These are phyloP conservation scores for Pseudocheirus occidentalis DNA, from an alignment of 2,797 vertebrate species.

Conservation along the genomic window DNA sequence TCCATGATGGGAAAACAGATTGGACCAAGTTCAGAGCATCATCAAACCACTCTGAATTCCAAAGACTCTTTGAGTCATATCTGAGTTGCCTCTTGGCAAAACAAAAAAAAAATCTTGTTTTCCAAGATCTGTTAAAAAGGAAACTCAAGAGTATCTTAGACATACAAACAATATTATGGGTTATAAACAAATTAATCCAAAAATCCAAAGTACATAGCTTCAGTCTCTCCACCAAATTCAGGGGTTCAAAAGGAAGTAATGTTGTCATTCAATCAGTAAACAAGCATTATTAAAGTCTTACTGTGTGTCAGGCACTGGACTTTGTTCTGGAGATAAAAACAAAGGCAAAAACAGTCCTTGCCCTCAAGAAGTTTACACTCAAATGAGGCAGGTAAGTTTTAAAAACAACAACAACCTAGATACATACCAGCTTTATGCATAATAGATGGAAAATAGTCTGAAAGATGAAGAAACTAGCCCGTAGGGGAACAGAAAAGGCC, in stretches of 20 bases:
- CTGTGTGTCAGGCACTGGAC: not conserved
- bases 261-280: not conserved
- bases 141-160: conserved; percentile 4
- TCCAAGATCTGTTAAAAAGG: not conserved
- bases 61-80: conserved; percentile 6
- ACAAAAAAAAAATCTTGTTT: not conserved
- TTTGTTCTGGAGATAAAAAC: not conserved
- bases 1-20: conserved; percentile 2
- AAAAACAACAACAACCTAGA: not conserved
- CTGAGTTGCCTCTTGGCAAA: conserved; percentile 25
- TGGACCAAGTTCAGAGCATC: not conserved
- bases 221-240: not conserved
- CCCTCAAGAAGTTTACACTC: not conserved
- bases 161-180: not conserved
- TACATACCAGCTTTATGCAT: not conserved
- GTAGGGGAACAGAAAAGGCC: not conserved
- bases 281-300: not conserved
- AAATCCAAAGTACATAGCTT: not conserved
- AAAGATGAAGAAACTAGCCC: not conserved
- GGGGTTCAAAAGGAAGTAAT: not conserved
- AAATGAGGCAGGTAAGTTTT: not conserved
- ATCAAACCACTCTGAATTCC: conserved; percentile 7
- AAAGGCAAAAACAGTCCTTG: not conserved
- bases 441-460: not conserved
- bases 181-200: not conserved